phyloP scores from a whole-genome alignment of 2,888 invertebrate genomes.

The Neria commutata region DNA sequence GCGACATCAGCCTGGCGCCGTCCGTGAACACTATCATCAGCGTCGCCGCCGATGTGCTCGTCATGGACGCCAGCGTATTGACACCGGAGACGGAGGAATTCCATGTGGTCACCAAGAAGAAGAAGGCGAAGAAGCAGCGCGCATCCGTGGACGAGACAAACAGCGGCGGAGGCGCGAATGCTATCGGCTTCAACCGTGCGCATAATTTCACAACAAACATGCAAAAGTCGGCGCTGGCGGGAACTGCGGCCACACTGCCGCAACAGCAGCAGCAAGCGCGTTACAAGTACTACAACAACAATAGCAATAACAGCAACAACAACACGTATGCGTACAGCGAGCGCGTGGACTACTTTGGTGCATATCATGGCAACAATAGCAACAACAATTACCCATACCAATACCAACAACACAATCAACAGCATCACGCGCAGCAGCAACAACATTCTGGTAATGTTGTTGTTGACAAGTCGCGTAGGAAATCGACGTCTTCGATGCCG shows the following conservation, averaged over 20 bases:
- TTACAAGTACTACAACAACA: constrained; percentile 27
- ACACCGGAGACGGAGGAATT: constrained; percentile 75
- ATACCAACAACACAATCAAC: constrained; percentile 16
- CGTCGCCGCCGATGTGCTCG: constrained; percentile 24
- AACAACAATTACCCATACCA: constrained; percentile 17
- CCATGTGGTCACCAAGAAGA: constrained; percentile 82
- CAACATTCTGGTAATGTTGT: background rate
- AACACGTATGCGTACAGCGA: constrained; percentile 2
- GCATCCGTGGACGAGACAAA: constrained; percentile 46
- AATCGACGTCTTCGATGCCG: constrained; percentile 79
- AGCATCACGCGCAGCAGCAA: constrained; percentile 14
- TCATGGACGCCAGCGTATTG: constrained; percentile 52
- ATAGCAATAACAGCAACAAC: background rate
- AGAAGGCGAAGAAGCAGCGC: constrained; percentile 72
- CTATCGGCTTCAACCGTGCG: constrained; percentile 48
- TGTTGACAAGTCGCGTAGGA: constrained; percentile 65
- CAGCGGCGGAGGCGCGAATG: background rate
- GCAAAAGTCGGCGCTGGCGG: constrained; percentile 27
- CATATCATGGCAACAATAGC: constrained; percentile 10
- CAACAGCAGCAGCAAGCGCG: constrained; percentile 25
- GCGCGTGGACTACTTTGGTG: background rate
- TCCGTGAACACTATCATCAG: constrained; percentile 8
- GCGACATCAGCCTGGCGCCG: constrained; percentile 27
- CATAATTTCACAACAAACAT: constrained; percentile 42
- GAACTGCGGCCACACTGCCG: constrained; percentile 14